Conservation (phyloP, 2,113 vertebrate species). For the Hiodon alosoides region DNA sequence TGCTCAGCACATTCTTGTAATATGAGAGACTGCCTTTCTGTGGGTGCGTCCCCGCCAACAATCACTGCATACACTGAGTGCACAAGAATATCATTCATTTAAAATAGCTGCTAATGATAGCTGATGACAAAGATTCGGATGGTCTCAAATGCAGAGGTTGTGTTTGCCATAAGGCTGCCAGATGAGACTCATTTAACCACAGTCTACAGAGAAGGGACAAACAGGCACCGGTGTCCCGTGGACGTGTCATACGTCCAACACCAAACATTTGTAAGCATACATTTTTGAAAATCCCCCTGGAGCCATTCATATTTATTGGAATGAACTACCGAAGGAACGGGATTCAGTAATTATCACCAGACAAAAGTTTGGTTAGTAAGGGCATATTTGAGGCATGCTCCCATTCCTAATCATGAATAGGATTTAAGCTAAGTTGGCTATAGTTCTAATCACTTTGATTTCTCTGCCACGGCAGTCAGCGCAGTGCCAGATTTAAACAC, state of each 20-base stretch:
- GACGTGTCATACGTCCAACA: conserved; percentile 49
- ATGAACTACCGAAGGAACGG: conserved; percentile 46
- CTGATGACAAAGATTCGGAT: conserved; percentile 43
- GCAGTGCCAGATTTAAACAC: not conserved
- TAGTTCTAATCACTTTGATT: conserved; percentile 26
- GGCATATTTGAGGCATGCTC: conserved; percentile 45
- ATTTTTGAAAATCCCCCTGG: conserved; percentile 45
- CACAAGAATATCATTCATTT: conserved; percentile 49
- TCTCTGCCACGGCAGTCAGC: not conserved
- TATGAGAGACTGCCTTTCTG: conserved; percentile 68
- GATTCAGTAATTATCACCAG: conserved; percentile 49
- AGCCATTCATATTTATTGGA: conserved; percentile 45
- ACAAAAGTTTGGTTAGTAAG: conserved; percentile 47
- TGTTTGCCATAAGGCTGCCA: conserved; percentile 58
- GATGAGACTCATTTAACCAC: conserved; percentile 62
- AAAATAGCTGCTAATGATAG: conserved; percentile 59
- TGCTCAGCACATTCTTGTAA: conserved; percentile 56
- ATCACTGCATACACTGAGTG: conserved; percentile 54
- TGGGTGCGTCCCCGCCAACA: conserved; percentile 52
- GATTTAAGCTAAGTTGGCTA: conserved; percentile 27
- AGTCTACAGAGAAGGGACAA: conserved; percentile 58
- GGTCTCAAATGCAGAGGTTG: conserved; percentile 22
- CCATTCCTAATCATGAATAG: conserved; percentile 31
- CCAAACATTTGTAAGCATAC: conserved; percentile 66
- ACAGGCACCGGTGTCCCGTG: conserved; percentile 56